phyloP scores from a whole-genome alignment of 2,888 invertebrate species.

The Siphonodentalium dalli region DNA sequence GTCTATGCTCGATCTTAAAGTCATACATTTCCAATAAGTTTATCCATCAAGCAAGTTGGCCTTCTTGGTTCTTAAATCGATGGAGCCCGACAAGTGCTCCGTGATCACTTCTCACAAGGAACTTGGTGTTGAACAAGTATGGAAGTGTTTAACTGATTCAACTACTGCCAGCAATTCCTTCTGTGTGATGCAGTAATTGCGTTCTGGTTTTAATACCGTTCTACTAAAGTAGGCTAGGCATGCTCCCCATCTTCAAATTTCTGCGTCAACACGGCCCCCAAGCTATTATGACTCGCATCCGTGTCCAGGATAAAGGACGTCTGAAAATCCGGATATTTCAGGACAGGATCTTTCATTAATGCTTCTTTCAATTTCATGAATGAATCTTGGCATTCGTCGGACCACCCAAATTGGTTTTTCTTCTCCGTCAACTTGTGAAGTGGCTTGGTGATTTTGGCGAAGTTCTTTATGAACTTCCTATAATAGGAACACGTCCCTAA shows the following conservation, averaged over 20 bases:
- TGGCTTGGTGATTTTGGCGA: neutral
- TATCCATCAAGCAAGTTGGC: constrained; percentile 27
- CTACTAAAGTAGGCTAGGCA: constrained; percentile 13
- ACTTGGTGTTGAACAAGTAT: constrained; percentile 15
- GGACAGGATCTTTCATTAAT: no score
- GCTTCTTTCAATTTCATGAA: no score
- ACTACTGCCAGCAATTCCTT: neutral
- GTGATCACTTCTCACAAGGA: constrained; percentile 17
- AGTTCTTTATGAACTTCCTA: neutral
- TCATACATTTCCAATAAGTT: constrained; percentile 13
- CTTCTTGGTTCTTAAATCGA: constrained; percentile 18
- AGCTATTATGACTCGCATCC: no score
- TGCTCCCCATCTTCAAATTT: neutral
- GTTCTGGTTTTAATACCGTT: constrained; percentile 7
- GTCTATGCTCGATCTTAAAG: constrained; percentile 18
- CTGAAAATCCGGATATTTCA: no score
- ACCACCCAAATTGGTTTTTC: no score
- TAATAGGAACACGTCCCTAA: neutral
- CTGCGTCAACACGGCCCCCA: constrained; percentile 14
- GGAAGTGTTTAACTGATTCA: constrained; percentile 14
- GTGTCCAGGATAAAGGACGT: no score
- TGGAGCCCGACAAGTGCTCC: constrained; percentile 22
- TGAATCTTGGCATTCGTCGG: no score
- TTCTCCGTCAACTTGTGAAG: no score
- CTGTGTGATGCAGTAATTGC: constrained; percentile 10